Conservation (phyloP, 2,113 vertebrate species). For the Pituophis catenifer region DNA sequence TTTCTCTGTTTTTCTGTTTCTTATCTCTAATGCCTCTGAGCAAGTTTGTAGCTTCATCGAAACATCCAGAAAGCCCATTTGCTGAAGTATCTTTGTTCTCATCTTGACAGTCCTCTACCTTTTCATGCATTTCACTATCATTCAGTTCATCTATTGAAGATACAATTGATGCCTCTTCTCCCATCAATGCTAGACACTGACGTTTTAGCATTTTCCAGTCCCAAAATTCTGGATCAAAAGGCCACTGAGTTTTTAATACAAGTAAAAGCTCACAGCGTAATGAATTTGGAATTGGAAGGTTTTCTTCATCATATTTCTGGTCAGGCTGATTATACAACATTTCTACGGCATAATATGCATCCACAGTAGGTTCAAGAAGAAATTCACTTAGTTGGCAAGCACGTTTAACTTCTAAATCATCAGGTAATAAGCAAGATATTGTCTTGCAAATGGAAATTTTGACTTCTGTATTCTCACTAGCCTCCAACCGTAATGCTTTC, state of each 20-base stretch:
- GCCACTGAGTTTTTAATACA: slow-evolving; percentile 96
- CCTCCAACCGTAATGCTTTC: slow-evolving; percentile 86
- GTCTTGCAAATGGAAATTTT: slow-evolving; percentile 97
- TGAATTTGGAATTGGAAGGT: slow-evolving; percentile 92
- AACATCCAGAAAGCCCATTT: slow-evolving; percentile 75
- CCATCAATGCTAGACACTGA: slow-evolving; percentile 93
- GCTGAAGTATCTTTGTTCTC: slow-evolving; percentile 70
- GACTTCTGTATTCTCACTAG: slow-evolving; percentile 81
- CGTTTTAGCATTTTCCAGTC: slow-evolving; percentile 98
- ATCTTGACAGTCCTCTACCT: slow-evolving; percentile 77
- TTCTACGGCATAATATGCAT: slow-evolving; percentile 95
- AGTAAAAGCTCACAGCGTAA: slow-evolving; percentile 92
- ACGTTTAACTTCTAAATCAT: slow-evolving; percentile 93
- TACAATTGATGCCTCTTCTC: slow-evolving; percentile 95
- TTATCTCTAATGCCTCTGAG: slow-evolving; percentile 78
- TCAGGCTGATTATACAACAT: slow-evolving; percentile 96
- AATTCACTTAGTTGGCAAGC: slow-evolving; percentile 97
- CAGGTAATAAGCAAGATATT: slow-evolving; percentile 90
- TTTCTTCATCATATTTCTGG: slow-evolving; percentile 93
- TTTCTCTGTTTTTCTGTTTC: slow-evolving; percentile 86
- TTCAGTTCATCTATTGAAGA: slow-evolving; percentile 95
- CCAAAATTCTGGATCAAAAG: slow-evolving; percentile 98
- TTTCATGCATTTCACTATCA: slow-evolving; percentile 86
- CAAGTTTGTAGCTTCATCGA: slow-evolving; percentile 76
- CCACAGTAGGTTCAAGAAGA: slow-evolving; percentile 93